These are phyloP conservation scores for Lochmaea capreae DNA, from an alignment of 2,888 invertebrate genomes.

Conservation along the genomic window DNA sequence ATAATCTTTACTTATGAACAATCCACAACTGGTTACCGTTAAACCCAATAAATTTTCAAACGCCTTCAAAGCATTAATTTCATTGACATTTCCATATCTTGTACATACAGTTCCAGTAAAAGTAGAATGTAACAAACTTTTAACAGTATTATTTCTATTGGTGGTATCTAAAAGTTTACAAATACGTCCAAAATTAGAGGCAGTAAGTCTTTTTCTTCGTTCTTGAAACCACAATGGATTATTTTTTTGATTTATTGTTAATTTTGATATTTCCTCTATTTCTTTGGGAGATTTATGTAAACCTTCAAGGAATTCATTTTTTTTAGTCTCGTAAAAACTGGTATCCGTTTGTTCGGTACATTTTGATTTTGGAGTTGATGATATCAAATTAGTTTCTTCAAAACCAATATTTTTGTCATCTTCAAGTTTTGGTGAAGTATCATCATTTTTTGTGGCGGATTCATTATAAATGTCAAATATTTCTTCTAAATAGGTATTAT, in stretches of 20 bases:
- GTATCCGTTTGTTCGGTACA: slow-evolving; percentile 6
- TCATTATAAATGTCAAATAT: slow-evolving; percentile 50
- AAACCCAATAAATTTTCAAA: slow-evolving; percentile 47
- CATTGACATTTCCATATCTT: slow-evolving; percentile 51
- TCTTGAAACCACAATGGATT: slow-evolving; percentile 52
- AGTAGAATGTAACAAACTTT: slow-evolving; percentile 45
- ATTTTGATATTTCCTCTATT: slow-evolving; percentile 42
- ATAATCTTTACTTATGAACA: slow-evolving; percentile 48
- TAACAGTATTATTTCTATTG: slow-evolving; percentile 44
- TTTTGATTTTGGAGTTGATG: slow-evolving; percentile 39
- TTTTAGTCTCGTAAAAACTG: slow-evolving; percentile 41
- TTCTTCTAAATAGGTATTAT: slow-evolving; percentile 47
- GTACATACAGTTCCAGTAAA: slow-evolving; percentile 52
- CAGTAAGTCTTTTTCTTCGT: slow-evolving; percentile 54
- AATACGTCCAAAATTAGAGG: slow-evolving; percentile 56
- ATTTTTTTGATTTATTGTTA: slow-evolving; percentile 49
- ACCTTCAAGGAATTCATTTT: slow-evolving; percentile 43
- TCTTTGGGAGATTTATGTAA: slow-evolving; percentile 44
- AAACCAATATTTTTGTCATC: slow-evolving; percentile 16
- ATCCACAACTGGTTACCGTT: slow-evolving; percentile 46
- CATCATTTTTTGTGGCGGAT: slow-evolving; percentile 34
- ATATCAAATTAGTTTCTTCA: slow-evolving; percentile 24
- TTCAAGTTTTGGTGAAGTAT: neutral
- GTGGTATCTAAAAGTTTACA: slow-evolving; percentile 49
- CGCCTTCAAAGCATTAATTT: slow-evolving; percentile 45